These are phyloP conservation scores for Stenichneumon culpator DNA, from an alignment of 2,888 invertebrate species.

Conservation along the genomic window DNA sequence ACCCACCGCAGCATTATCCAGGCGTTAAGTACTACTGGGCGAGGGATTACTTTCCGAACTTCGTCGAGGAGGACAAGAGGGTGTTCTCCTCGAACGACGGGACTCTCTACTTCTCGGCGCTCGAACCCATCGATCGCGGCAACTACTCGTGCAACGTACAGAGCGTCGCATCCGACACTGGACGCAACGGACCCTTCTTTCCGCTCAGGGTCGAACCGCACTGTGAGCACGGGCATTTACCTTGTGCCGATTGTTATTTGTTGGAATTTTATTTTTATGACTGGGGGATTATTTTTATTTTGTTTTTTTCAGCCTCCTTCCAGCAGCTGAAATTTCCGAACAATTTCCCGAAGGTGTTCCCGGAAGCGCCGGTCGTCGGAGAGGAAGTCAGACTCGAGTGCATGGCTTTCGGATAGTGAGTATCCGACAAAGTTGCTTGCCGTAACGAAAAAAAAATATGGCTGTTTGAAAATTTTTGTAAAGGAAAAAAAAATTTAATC, in stretches of 20 bases:
- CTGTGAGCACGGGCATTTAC: constrained; percentile 86
- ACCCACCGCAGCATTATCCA: constrained; percentile 97
- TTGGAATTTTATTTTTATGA: constrained; percentile 33
- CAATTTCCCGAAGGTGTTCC: constrained; percentile 98
- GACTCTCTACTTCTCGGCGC: constrained; percentile 96
- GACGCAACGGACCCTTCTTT: constrained; percentile 96
- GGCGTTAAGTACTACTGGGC: constrained; percentile 96
- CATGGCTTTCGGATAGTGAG: constrained; percentile 97
- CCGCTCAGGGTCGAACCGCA: constrained; percentile 93
- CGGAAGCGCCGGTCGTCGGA: constrained; percentile 96
- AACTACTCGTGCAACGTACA: constrained; percentile 97
- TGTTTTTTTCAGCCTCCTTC: constrained; percentile 89
- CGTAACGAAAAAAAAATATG: neutral
- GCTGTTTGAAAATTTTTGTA: neutral
- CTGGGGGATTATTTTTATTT: neutral
- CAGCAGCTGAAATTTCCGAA: constrained; percentile 97
- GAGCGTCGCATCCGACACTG: constrained; percentile 94
- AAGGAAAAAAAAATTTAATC: too few species aligned
- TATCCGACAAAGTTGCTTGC: constrained; percentile 17
- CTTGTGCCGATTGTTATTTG: constrained; percentile 33
- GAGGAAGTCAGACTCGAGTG: constrained; percentile 97
- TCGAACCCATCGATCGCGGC: constrained; percentile 96
- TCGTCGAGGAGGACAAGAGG: constrained; percentile 96
- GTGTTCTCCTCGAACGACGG: constrained; percentile 98
- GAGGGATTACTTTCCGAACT: constrained; percentile 94